Evolutionary conservation across 2,888 invertebrate genomes (phyloP), one percentile per base, ranked within the genome.

Genomic region (Troides oblongomaculatus): DNA sequence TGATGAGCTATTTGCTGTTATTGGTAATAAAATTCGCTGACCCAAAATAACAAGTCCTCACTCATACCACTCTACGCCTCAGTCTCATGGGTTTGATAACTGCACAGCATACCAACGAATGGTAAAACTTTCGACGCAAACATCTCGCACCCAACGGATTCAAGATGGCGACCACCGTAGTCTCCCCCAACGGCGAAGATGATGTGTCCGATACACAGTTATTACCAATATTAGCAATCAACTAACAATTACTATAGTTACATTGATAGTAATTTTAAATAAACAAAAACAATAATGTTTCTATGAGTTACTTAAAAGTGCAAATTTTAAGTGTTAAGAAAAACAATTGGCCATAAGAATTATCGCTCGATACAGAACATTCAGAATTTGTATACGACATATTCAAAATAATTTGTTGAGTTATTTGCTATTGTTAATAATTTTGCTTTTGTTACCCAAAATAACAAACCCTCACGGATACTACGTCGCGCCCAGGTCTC

Each of bases 381-480:
- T 43, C 43, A 43, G 43, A 43, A 10, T 8, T 43, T 12, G 43
- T 7, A 43, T 43, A 8, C 43, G 43, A 43, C 18, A 50, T 18
- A 10, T 18, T 18, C 18, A 17, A 21, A 50, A 50, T 18, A 8
- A 1, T 17, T 17, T 5, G 18, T 3, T 17, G 3, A 18, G 50
- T 46, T 46, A 46, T 46, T 46, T 46, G 2, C 17, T 50, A 10
- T 50, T 18, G 18, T 18, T 18, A 18, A n/a, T 50, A 50, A 50
- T 18, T 43, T 43, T 7, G 12, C 43, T 43, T 57, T 10, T 8
- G 12, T 57, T 56, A 56, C 18, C 56, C n/a, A 56, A 56, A 18
- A 14, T 58, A 58, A 58, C 58, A 58, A 58, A 58, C 25, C 23
- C 58, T 58, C 58, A 25, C 58, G 25, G 25, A 58, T 58, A 58